Evolutionary conservation across 1,140 invertebrate species (phyloP).

Genomic region (Teleogryllus occipitalis): DNA sequence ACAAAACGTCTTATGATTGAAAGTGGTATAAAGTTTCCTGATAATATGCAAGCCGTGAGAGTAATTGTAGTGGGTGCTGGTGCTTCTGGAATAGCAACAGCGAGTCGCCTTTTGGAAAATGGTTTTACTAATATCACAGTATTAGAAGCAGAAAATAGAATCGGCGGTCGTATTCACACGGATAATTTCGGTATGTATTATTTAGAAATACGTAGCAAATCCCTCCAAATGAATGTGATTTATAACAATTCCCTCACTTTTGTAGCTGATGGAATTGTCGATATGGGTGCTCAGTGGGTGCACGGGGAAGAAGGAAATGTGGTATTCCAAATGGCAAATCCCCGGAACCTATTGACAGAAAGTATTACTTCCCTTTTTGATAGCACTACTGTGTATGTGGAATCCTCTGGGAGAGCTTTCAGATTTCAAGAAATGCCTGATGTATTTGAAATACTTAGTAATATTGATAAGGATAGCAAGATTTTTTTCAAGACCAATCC

Average conservation of each 20-base stretch:
- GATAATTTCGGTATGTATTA: conserved; percentile 40
- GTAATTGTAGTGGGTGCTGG: conserved; percentile 52
- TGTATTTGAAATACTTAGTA: conserved; percentile 29
- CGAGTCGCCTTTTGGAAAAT: conserved; percentile 39
- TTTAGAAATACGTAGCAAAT: background rate
- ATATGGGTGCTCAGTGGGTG: conserved; percentile 44
- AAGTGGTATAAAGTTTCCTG: too few relatives aligned
- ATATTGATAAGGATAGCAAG: conserved; percentile 27
- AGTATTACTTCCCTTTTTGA: background rate
- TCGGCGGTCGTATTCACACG: conserved; percentile 61
- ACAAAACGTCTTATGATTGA: too few relatives aligned
- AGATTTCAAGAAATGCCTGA: conserved; percentile 31
- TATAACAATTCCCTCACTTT: background rate
- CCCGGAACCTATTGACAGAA: conserved; percentile 8
- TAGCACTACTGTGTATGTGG: conserved; percentile 32
- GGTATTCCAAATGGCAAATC: conserved; percentile 29
- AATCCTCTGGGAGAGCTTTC: conserved; percentile 34
- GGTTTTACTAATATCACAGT: conserved; percentile 43
- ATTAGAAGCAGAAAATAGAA: conserved; percentile 60
- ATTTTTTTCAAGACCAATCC: conserved; percentile 29
- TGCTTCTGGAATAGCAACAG: conserved; percentile 49
- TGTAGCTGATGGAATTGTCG: conserved; percentile 31
- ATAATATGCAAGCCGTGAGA: too few relatives aligned
- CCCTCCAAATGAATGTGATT: background rate
- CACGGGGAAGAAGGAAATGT: conserved; percentile 37